These are phyloP conservation scores for Scyliorhinus canicula DNA, from an alignment of 2,797 vertebrate genomes.

Conservation along the genomic window DNA sequence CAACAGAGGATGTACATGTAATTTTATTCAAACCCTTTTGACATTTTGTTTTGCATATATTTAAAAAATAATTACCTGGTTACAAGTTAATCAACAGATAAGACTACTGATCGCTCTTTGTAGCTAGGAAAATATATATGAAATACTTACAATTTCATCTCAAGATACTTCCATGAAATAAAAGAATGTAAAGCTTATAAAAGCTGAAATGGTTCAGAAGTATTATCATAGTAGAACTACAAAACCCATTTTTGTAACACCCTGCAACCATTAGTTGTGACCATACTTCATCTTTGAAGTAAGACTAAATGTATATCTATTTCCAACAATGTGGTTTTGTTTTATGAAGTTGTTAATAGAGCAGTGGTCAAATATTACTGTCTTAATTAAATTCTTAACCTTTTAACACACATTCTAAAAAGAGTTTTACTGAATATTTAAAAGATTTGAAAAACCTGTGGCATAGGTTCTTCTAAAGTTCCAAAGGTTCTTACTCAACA, in stretches of 20 bases:
- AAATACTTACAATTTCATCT: neutral
- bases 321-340: neutral
- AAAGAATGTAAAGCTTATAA: neutral
- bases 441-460: neutral
- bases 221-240: neutral
- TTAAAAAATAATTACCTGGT: neutral
- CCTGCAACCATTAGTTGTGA: neutral
- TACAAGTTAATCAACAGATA: neutral
- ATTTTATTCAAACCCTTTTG: neutral
- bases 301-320: neutral
- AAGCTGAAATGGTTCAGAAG: neutral
- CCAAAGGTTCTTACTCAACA: slow-evolving; percentile 11
- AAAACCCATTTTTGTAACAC: neutral
- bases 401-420: neutral
- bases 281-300: neutral
- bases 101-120: neutral
- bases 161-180: neutral
- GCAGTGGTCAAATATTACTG: neutral
- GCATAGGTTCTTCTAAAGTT: neutral
- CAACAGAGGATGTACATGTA: neutral
- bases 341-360: neutral
- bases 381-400: neutral
- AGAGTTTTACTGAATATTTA: neutral
- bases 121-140: neutral
- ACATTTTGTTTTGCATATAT: neutral